Percentiles rank a stretch among this genome's conserved stretches.
Evolutionary conservation across 2,888 invertebrate genomes (phyloP).

Genomic region (Calameuta filiformis): DNA sequence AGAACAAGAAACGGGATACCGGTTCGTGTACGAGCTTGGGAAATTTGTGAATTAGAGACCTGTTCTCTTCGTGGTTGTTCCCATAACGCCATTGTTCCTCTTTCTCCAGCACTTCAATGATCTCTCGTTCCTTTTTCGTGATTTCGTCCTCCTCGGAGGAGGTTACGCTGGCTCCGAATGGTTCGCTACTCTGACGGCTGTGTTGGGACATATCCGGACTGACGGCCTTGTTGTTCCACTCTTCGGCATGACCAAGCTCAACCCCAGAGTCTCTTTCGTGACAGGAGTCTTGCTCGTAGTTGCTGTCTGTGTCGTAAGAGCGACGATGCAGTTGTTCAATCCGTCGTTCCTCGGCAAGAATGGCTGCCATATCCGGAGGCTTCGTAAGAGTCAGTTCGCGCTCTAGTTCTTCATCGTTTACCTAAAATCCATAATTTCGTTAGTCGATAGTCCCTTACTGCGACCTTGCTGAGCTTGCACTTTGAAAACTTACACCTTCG

Average conservation of each 20-base stretch:
- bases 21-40: neutral
- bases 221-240: conserved; percentile 62
- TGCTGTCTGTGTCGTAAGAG: conserved; percentile 77
- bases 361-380: conserved; percentile 83
- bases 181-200: conserved; percentile 85
- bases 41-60: conserved; percentile 33
- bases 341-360: conserved; percentile 83
- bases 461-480: neutral
- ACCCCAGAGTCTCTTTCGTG: conserved; percentile 81
- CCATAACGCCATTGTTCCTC: conserved; percentile 72
- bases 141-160: conserved; percentile 83
- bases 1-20: neutral
- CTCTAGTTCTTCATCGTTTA: conserved; percentile 76
- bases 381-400: conserved; percentile 77
- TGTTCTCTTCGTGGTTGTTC: conserved; percentile 56
- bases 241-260: conserved; percentile 71
- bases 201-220: conserved; percentile 71
- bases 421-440: conserved; percentile 54
- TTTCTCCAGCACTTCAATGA: conserved; percentile 74
- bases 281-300: conserved; percentile 65
- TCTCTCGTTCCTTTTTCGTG: conserved; percentile 74
- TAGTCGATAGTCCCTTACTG: neutral
- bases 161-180: conserved; percentile 76
- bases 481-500: conserved; percentile 69
- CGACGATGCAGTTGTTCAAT: conserved; percentile 82